Evolutionary conservation across 92 coral and sea anemone genomes (phyloP), one percentile per base, ranked within the genome.

Genomic region (Nematostella vectensis): DNA sequence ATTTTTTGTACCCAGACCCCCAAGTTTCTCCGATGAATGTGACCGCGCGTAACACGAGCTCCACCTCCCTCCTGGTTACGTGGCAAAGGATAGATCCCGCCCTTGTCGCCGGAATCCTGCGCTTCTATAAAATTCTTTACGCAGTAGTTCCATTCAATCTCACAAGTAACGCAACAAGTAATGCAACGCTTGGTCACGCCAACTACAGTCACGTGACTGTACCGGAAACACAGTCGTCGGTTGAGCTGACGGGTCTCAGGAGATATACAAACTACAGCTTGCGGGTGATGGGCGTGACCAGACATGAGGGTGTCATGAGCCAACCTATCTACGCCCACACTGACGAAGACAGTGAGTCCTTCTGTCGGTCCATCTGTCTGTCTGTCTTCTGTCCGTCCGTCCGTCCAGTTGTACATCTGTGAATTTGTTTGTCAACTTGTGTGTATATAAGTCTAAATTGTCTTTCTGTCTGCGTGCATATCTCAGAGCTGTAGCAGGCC

Each of bases 201-300:
- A 33, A 28, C 57, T 50, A 18, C 26, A 39, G 17, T 38, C 51
- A 47, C 24, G 54, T 55, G 31, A 68, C 58, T 15, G 31, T 65
- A 25, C 56, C 76, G 0, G 10, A 31, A 2, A 58, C 81, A 3
- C 57, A 54, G 50, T 20, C 63, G 37, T 70, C 71, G 9, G 66
- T 73, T 1, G 81, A 72, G 18, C 44, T 87, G 29, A 39, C 36
- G n/a, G 65, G 62, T 11, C 61, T 87, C 15, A 13, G 36, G 31
- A 75, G 47, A 48, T 87, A 74, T 56, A 77, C 83, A 17, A 83
- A 77, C 63, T 87, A 87, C 59, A 72, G 79, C 2, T 31, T 87
- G 15, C 55, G 57, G 56, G 31, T 83, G 37, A 58, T 62, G 19
- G 96, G 82, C 21, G 72, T 50, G 1, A 83, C 91, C 25, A 68